A percentile compares a stretch with the other conserved stretches of the same genome.
These are phyloP conservation scores for Borostomias antarcticus DNA, from an alignment of 2,797 vertebrate species.

Conservation along the genomic window DNA sequence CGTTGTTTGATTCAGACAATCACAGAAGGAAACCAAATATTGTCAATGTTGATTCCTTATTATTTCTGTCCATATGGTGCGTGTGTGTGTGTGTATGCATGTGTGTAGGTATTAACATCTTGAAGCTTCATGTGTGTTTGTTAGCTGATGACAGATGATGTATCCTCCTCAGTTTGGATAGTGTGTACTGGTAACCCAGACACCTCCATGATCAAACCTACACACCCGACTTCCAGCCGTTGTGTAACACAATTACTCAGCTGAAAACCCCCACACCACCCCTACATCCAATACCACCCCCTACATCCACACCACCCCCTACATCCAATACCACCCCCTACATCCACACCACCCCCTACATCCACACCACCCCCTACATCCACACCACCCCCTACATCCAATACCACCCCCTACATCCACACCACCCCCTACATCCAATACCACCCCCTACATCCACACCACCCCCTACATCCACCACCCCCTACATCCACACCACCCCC, in stretches of 20 bases:
- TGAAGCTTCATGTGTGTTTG: not conserved
- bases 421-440: too few species aligned
- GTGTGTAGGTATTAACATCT: too few species aligned
- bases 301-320: too few species aligned
- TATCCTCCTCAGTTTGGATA: slow-evolving; percentile 23
- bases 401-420: too few species aligned
- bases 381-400: too few species aligned
- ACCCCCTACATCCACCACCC: too few species aligned
- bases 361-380: too few species aligned
- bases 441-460: too few species aligned
- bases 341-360: too few species aligned
- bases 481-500: too few species aligned
- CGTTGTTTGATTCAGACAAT: not conserved
- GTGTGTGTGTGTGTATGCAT: not conserved
- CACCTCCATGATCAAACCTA: slow-evolving; percentile 40
- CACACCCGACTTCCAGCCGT: slow-evolving; percentile 58
- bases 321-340: not conserved
- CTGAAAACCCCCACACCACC: slow-evolving; percentile 34
- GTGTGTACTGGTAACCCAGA: not conserved
- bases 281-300: slow-evolving; percentile 9
- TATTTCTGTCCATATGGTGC: not conserved
- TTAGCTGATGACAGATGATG: slow-evolving; percentile 39
- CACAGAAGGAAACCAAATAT: not conserved
- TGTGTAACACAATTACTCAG: slow-evolving; percentile 50
- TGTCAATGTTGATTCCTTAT: not conserved